These are phyloP conservation scores for Agrypnus murinus DNA, from an alignment of 2,888 invertebrate species.

Conservation along the genomic window DNA sequence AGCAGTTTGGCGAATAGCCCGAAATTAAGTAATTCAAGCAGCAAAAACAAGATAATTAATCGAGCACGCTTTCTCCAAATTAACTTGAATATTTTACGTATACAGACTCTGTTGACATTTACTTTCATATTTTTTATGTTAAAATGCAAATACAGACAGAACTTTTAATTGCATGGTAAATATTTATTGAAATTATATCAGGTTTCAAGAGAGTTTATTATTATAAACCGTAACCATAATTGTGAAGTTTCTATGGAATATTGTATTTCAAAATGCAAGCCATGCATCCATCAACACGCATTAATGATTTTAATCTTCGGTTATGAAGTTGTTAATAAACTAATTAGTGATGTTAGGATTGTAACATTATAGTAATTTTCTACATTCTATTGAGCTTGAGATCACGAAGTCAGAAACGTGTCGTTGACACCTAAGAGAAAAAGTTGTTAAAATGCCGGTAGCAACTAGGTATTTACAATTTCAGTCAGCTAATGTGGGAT, in stretches of 20 bases:
- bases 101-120: slow-evolving; percentile 7
- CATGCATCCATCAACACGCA: too few species aligned
- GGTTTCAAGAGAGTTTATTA: not conserved
- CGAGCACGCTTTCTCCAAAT: slow-evolving; percentile 31
- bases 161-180: slow-evolving; percentile 19
- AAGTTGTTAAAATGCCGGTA: slow-evolving; percentile 4
- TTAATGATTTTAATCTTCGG: too few species aligned
- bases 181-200: not conserved
- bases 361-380: slow-evolving; percentile 5
- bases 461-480: slow-evolving; percentile 16
- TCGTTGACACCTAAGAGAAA: slow-evolving; percentile 16
- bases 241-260: too few species aligned
- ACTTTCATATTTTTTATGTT: slow-evolving; percentile 12
- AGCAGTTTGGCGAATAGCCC: not conserved
- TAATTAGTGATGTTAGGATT: too few species aligned
- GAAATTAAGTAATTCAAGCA: slow-evolving; percentile 26
- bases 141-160: slow-evolving; percentile 2
- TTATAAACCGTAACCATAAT: too few species aligned
- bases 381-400: slow-evolving; percentile 6
- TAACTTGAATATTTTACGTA: slow-evolving; percentile 14
- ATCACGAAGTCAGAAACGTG: slow-evolving; percentile 13
- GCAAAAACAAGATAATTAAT: slow-evolving; percentile 27
- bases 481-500: too few species aligned
- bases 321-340: too few species aligned
- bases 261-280: too few species aligned